Conservation (phyloP, 2,113 vertebrate species). For the Arvicanthis niloticus region DNA sequence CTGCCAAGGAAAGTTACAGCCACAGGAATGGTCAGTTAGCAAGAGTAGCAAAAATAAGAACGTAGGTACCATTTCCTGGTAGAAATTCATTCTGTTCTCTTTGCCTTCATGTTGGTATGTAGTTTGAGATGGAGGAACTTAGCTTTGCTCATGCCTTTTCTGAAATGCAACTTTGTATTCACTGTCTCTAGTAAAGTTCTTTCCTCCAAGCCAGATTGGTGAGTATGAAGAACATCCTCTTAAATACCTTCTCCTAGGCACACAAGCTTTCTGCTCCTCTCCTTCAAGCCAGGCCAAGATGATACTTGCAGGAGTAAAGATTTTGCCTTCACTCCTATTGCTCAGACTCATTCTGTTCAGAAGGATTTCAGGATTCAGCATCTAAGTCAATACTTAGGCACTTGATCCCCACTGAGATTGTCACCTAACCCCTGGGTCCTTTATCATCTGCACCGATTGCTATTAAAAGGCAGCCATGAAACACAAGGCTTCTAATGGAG, state of each 20-base stretch:
- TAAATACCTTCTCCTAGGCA: background rate
- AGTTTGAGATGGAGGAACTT: background rate
- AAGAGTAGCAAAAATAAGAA: background rate
- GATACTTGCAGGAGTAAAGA: background rate
- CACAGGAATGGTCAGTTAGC: background rate
- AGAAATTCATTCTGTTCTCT: background rate
- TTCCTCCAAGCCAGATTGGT: background rate
- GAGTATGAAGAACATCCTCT: background rate
- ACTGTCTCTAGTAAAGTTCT: background rate
- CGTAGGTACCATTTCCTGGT: background rate
- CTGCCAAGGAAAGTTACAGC: background rate
- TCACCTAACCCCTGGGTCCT: background rate
- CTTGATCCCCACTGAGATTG: background rate
- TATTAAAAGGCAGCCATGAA: background rate
- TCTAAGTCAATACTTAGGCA: background rate
- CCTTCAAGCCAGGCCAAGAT: background rate
- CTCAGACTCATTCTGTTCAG: background rate
- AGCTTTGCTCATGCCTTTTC: background rate
- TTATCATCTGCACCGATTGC: background rate
- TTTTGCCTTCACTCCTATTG: background rate
- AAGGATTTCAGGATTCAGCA: background rate
- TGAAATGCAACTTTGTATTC: background rate
- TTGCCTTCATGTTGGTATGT: background rate
- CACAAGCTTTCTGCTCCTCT: background rate
- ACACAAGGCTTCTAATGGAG: background rate